Base-by-base conservation (phyloP, 2,113 vertebrate genomes). In the Megaleporinus macrocephalus region DNA sequence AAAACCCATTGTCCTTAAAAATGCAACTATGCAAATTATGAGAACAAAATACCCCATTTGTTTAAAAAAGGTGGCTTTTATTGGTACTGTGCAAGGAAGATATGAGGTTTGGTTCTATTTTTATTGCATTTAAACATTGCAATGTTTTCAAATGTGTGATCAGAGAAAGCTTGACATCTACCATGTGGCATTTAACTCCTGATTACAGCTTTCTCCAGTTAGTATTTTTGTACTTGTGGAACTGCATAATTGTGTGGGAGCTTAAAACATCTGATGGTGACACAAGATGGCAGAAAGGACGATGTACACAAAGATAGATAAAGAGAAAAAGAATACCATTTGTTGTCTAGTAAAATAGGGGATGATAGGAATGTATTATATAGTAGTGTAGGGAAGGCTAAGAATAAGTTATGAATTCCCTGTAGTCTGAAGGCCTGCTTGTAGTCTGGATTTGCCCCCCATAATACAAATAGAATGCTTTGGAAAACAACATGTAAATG, bases 1-100 rank as follows among this genome's bases (percentile, higher is more conserved):
- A 70, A 70, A 53, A 66, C 71, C 53, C 30, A 73, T 73, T 71
- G 65, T 84, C 68, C 73, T 41, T 71, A 53, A 62, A 70, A 79
- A 79, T 75, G 29, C 72, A 84, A n/a, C 53, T 44, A 49, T 80
- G 79, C 79, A 66, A 66, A 81, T 68, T 36, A 74, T 41, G 61
- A 41, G 29, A 73, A 73, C 41, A 66, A 26, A 61, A 55, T 55
- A 0, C 16, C 26, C n/a, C 26, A 18, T 74, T 24, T 66, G 44
- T 41, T 24, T 20, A 44, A 51, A 49, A 71, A 73, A 36, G 62
- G 36, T 71, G 13, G 4, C 49, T 62, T 79, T 75, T 51, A 70
- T 80, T 30, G 14, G 44, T 44, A 36, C 14, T 53, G 29, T 65
- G 59, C 53, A n/a, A 36, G 44, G 49, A 74, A 59, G 47, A 75